Base-by-base conservation (phyloP, 2,113 vertebrate species). In the Micromys minutus region DNA sequence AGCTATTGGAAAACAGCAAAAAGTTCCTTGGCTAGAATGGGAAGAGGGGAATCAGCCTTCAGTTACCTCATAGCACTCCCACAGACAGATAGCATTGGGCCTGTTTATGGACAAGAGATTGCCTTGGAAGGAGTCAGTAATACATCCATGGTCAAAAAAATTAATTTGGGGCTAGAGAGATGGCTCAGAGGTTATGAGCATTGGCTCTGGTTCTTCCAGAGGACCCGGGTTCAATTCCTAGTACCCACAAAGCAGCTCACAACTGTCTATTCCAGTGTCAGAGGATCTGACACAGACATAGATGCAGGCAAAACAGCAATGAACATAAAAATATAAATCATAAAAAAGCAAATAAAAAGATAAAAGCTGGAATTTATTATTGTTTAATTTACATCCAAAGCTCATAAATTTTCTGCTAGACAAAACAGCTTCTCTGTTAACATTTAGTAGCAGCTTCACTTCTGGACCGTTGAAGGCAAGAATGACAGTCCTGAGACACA, bases 61-160 rank as follows among this genome's bases (percentile, higher is more conserved):
- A 17, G 36, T 34, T 39, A 29, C 0, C 0, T 39, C 6, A 13
- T 52, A n/a, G 67, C 24, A 5, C n/a, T 42, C 59, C 29, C 45
- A 1, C 1, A 11, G 84, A 36, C 45, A 19, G 7, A n/a, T 15
- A 45, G 36, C 13, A 2, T 26, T 36, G 13, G 0, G 16, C n/a
- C 81, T 52, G 0, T 72, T 71, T 45, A 29, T 59, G 47, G 52
- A 55, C 63, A 71, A 74, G 77, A 59, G 65, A 50, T 74, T n/a
- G 22, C 21, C 67, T 50, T 26, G 16, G 81, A 65, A 45, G 74
- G 45, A 89, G 10, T 57, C 52, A 80, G 45, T 55, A 31, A 24
- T 80, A 29, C 87, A 63, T 65, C 65, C 34, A 80, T 50, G 71
- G 22, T 67, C 16, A 1, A 34, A 63, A 34, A 36, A 57, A 52